Evolutionary conservation across 1,140 invertebrate genomes (phyloP), one percentile per base, ranked within the genome.

Genomic region (Scaptomyza pallida): DNA sequence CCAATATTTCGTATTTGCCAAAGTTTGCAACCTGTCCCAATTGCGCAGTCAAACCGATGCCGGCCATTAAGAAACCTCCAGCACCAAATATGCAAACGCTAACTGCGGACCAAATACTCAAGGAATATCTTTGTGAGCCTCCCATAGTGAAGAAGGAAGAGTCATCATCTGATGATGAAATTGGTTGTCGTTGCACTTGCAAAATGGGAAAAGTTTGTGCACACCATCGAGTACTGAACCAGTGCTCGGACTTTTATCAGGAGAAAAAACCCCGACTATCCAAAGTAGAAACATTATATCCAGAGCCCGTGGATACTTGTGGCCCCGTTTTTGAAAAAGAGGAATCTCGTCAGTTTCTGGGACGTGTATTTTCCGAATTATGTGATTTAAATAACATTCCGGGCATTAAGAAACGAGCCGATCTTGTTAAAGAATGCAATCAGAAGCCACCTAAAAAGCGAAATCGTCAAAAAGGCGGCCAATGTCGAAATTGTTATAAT

Each of bases 351-450:
- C 78, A 85, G 1, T 81, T 88, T 63, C 45, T 90, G 33, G 75
- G 78, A 2, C 75, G 75, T 2, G 85, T 90, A 0, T 90, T 90
- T 30, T 90, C 89, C 2, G 89, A 90, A 15, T 35, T 90, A 8
- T 63, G 75, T 8, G 78, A 90, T 54, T 57, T 90, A 0, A 85
- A 89, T 45, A 71, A 88, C 45, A 59, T 90, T 5, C 74, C 75
- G 33, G 72, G 78, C 3, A 59, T 47, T 2, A 75, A 72, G 10
- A 57, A 55, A 37, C 55, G 61, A 35, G 60, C 75, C 0, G 67
- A 65, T 0, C 54, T 68, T 9, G 67, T 85, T 8, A 77, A 72
- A 44, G 52, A 63, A 13, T 89, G 86, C 15, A 72, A 59, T 15
- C 10, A 17, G 5, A 43, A 16, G 13, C 6, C 33, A 17, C 6